phyloP scores from a whole-genome alignment of 2,113 vertebrate species.

The Dromiciops gliroides region DNA sequence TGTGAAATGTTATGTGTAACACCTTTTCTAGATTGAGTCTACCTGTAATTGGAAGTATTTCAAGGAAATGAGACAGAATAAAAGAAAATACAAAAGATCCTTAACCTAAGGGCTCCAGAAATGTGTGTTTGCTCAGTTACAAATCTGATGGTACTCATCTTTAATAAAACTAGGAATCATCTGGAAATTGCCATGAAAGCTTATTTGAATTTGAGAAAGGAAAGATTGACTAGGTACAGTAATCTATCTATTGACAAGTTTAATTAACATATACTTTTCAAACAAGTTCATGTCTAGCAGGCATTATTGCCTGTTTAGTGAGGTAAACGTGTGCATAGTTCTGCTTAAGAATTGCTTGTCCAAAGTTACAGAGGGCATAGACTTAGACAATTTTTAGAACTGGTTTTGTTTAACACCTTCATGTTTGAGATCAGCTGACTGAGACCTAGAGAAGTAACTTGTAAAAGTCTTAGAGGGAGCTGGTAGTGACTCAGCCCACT shows the following conservation, averaged over 20 bases:
- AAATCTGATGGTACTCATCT: not conserved
- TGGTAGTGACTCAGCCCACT: not conserved
- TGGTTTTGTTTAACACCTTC: not conserved
- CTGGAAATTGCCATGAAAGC: not conserved
- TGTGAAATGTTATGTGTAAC: not conserved
- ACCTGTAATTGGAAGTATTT: not conserved
- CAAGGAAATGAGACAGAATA: not conserved
- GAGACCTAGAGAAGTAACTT: not conserved
- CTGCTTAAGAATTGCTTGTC: not conserved
- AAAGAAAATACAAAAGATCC: not conserved
- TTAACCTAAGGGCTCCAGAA: not conserved
- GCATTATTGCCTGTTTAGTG: not conserved
- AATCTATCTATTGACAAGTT: not conserved
- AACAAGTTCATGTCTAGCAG: not conserved
- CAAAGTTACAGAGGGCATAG: not conserved
- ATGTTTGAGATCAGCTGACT: not conserved
- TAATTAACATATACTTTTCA: not conserved
- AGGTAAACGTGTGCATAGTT: not conserved
- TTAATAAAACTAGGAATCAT: not conserved
- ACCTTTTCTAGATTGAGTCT: not conserved
- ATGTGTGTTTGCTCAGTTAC: not conserved
- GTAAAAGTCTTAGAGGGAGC: not conserved
- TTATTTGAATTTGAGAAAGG: not conserved
- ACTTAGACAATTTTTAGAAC: constrained; percentile 14
- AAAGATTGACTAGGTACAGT: not conserved